Evolutionary conservation across 1,140 invertebrate species (phyloP).

Genomic region (Orussus abietinus): DNA sequence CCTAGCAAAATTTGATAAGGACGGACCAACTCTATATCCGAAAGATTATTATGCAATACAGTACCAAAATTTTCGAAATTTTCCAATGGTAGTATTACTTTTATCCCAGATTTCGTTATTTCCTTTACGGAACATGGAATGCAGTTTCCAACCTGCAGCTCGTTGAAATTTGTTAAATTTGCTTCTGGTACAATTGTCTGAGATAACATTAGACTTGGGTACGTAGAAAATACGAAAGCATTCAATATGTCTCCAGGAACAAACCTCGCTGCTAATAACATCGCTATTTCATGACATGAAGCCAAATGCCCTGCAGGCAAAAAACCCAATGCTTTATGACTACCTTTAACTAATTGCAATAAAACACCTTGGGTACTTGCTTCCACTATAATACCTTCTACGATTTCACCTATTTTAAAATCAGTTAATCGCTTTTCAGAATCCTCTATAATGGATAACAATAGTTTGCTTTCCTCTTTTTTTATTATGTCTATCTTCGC

Average conservation of each 20-base stretch:
- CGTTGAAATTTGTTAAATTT: constrained; percentile 16
- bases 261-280: constrained; percentile 25
- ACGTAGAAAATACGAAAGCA: constrained; percentile 34
- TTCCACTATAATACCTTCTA: constrained; percentile 35
- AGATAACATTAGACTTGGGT: constrained; percentile 35
- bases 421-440: not conserved
- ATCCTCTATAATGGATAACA: constrained; percentile 35
- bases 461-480: constrained; percentile 41
- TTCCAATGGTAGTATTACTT: constrained; percentile 32
- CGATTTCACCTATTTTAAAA: constrained; percentile 33
- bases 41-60: constrained; percentile 19
- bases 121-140: constrained; percentile 37
- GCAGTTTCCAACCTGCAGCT: constrained; percentile 29
- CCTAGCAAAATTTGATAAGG: constrained; percentile 35
- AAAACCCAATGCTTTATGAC: constrained; percentile 22
- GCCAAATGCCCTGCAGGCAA: constrained; percentile 43
- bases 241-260: constrained; percentile 30
- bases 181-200: constrained; percentile 25
- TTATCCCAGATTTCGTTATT: constrained; percentile 21
- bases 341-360: constrained; percentile 17
- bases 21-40: constrained; percentile 24
- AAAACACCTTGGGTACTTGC: constrained; percentile 33
- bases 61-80: constrained; percentile 23
- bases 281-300: constrained; percentile 33
- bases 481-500: constrained; percentile 49